Evolutionary conservation across 2,888 invertebrate genomes (phyloP).

Genomic region (Eremobia ochroleuca): DNA sequence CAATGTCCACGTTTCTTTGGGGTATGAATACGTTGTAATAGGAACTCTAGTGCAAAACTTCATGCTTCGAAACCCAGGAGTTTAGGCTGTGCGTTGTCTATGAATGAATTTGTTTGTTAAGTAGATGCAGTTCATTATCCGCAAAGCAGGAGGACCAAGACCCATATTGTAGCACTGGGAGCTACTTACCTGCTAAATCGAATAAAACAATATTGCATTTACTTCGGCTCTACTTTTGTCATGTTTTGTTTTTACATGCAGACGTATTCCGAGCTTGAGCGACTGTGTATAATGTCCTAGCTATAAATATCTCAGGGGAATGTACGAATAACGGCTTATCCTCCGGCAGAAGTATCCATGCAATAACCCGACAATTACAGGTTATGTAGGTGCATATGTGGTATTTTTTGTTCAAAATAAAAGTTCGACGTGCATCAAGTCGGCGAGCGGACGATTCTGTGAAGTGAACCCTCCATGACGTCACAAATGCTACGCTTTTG

Average conservation of each 20-base stretch:
- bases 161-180: not conserved
- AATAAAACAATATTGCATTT: not conserved
- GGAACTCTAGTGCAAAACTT: not conserved
- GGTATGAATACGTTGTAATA: not conserved
- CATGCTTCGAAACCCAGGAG: not conserved
- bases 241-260: not conserved
- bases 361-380: conserved; percentile 31
- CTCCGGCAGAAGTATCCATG: not conserved
- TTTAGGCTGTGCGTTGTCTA: not conserved
- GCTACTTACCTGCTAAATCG: not conserved
- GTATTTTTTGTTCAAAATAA: conserved; percentile 8
- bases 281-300: not conserved
- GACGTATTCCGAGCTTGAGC: not conserved
- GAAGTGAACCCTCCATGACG: conserved; percentile 11
- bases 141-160: too few relatives aligned
- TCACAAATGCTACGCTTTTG: not conserved
- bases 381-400: not conserved
- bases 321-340: not conserved
- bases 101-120: not conserved
- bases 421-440: not conserved
- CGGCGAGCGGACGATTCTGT: not conserved
- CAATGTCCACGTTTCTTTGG: not conserved
- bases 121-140: conserved; percentile 1
- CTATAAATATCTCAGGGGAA: conserved; percentile 42
- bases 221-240: not conserved